Evolutionary conservation across 2,113 vertebrate species (phyloP).

Genomic region (Chloebia gouldiae): DNA sequence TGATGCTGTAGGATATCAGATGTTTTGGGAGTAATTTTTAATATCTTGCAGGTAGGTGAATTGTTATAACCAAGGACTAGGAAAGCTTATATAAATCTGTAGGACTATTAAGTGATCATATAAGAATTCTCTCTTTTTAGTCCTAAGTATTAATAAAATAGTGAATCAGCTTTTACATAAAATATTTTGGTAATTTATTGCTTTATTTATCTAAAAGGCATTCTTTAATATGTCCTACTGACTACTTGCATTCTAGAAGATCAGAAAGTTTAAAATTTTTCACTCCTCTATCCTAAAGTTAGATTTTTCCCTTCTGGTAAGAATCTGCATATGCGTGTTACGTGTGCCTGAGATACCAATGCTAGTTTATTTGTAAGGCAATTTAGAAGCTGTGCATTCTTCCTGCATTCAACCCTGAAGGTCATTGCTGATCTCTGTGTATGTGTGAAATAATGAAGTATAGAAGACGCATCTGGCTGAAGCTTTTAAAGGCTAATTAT

Average conservation of each 20-base stretch:
- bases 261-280: neutral
- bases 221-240: neutral
- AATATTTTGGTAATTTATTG: neutral
- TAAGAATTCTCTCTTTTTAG: conserved; percentile 53
- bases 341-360: neutral
- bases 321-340: neutral
- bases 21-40: neutral
- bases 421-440: neutral
- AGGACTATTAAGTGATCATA: neutral
- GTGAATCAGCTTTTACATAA: neutral
- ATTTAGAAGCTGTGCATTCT: neutral
- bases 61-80: neutral
- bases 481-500: neutral
- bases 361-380: neutral
- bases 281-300: neutral
- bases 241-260: neutral
- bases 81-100: neutral
- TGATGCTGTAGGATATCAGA: neutral
- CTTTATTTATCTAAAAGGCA: neutral
- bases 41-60: neutral
- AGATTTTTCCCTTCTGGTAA: neutral
- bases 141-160: conserved; percentile 9
- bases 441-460: neutral
- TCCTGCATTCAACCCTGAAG: neutral
- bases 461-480: neutral